A percentile compares a stretch with the other conserved stretches of the same genome.
These are phyloP conservation scores for Synodontis membranacea DNA, from an alignment of 2,113 vertebrate genomes.

Conservation along the genomic window DNA sequence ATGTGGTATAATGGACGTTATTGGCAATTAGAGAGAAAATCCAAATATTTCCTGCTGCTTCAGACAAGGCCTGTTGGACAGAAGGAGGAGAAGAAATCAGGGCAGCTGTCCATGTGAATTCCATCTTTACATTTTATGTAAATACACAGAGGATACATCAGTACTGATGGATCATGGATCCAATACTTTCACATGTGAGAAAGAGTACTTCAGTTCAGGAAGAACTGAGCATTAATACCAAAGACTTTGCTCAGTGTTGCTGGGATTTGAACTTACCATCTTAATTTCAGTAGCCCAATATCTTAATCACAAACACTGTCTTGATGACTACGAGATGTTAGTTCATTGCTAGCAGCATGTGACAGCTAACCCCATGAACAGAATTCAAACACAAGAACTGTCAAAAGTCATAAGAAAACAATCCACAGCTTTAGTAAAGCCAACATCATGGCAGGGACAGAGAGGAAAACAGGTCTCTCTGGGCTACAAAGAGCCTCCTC, in stretches of 20 bases:
- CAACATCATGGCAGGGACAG: neutral
- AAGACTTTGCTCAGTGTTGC: neutral
- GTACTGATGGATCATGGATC: neutral
- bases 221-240: neutral
- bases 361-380: neutral
- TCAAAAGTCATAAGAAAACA: neutral
- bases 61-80: neutral
- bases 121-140: neutral
- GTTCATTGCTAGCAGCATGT: neutral
- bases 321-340: too few species aligned
- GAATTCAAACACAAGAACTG: neutral
- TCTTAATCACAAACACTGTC: neutral
- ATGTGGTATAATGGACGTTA: slow-evolving; percentile 20
- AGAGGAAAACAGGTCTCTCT: slow-evolving; percentile 18
- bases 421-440: neutral
- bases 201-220: neutral
- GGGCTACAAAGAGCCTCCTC: neutral
- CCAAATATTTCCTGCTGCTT: neutral
- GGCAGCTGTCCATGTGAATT: neutral
- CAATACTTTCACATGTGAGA: neutral
- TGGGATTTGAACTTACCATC: neutral
- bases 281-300: neutral
- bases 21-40: neutral
- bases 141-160: neutral
- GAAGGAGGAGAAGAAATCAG: neutral